Conservation (phyloP, 2,888 invertebrate genomes). For the Andricus curvator region DNA sequence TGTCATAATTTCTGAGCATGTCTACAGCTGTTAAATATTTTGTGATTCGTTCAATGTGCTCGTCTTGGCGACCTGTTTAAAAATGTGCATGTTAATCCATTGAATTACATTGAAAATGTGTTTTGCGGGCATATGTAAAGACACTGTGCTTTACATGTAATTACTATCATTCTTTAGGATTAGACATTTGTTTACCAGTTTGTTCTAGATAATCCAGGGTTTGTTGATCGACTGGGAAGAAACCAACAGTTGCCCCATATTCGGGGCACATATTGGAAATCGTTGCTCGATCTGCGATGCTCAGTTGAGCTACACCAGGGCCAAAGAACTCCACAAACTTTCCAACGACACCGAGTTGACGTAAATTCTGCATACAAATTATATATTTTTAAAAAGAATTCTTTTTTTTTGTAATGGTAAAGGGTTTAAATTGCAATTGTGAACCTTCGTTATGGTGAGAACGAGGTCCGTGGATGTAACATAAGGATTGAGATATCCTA, state of each 20-base stretch:
- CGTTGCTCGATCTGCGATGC: conserved; percentile 98
- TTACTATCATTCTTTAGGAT: conserved; percentile 17
- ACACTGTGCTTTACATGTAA: neutral
- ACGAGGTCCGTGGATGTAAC: conserved; percentile 98
- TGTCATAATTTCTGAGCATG: conserved; percentile 90
- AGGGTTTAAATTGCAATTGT: neutral
- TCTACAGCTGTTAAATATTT: conserved; percentile 89
- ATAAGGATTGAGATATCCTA: conserved; percentile 88
- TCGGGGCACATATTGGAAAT: conserved; percentile 99
- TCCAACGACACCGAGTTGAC: conserved; percentile 97
- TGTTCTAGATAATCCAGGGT: conserved; percentile 92
- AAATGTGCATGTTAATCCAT: neutral
- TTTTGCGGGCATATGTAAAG: neutral
- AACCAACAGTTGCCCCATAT: conserved; percentile 98
- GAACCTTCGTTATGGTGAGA: conserved; percentile 96
- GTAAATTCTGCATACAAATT: conserved; percentile 64
- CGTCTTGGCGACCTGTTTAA: conserved; percentile 86
- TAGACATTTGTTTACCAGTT: conserved; percentile 82
- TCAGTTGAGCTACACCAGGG: conserved; percentile 92
- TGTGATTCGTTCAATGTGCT: conserved; percentile 88
- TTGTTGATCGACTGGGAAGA: conserved; percentile 93
- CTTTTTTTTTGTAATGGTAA: neutral
- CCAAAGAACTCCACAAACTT: conserved; percentile 99
- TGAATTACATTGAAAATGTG: neutral
- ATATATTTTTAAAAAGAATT: neutral